Conservation (phyloP, 1,140 invertebrate genomes). For the Heliconius nattereri region DNA sequence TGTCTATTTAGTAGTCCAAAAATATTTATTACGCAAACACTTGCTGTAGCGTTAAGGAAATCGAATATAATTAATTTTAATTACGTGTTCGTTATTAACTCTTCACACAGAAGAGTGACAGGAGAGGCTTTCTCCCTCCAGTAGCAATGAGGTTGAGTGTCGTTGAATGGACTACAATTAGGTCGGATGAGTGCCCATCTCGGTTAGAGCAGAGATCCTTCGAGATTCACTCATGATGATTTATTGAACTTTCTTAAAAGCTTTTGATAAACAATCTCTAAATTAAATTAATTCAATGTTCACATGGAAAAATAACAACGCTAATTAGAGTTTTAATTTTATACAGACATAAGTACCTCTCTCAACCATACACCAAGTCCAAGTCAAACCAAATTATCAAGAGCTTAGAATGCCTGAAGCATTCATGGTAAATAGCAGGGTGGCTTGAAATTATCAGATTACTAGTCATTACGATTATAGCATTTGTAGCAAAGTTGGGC, state of each 20-base stretch:
- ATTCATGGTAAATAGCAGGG: not conserved
- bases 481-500: conserved; percentile 33
- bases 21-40: too few species aligned
- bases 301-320: not conserved
- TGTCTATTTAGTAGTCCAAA: too few species aligned
- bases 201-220: conserved; percentile 36
- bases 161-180: conserved; percentile 63
- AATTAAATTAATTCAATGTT: not conserved
- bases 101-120: conserved; percentile 33
- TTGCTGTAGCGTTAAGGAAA: not conserved
- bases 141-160: conserved; percentile 58
- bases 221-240: conserved; percentile 3
- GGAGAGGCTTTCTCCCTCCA: conserved; percentile 28
- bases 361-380: not conserved
- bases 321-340: not conserved
- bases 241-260: conserved; percentile 3
- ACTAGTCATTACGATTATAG: conserved; percentile 11
- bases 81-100: conserved; percentile 43
- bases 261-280: not conserved
- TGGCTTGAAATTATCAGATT: not conserved
- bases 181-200: conserved; percentile 54
- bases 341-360: too few species aligned
- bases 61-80: not conserved
- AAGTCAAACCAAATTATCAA: not conserved
- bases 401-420: not conserved